Base-by-base conservation (phyloP, 2,113 vertebrate species). In the Toxostoma redivivum region DNA sequence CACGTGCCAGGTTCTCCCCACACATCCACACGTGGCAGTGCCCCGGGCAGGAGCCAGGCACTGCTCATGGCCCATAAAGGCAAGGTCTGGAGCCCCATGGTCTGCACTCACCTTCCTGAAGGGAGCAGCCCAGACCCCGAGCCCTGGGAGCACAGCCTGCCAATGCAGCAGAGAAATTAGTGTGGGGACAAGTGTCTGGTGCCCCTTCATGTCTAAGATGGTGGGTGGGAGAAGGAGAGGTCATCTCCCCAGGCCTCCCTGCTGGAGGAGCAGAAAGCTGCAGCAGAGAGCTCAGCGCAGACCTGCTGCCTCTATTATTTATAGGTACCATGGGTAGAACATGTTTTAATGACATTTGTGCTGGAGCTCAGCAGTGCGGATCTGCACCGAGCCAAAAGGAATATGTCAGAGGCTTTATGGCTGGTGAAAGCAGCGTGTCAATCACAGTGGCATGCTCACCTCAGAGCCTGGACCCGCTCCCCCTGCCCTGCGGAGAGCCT, bases 291-390 rank as follows among this genome's bases (percentile, higher is more conserved):
- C 81, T 70, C 14, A 35, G 65, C 7, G 30, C 94, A 92, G 88
- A 88, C 86, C 95, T 92, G 88, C 92, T 67, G 86, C 86, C 86
- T 95, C 91, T 80, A 89, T 95, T 96, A 95, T 96, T 95, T 96
- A 95, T 91, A 95, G 96, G 93, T 95, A 89, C 94, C 95, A 91
- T 24, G 69, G 93, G 91, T 57, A 85, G 93, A 95, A 87, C 95
- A 92, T 57, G 94, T 71, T 94, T 95, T 73, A 95, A 91, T 90
- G 93, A 95, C 95, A 85, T 93, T 93, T 94, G 85, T 94, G 90
- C 88, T n/a, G 88, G 82, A 86, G 93, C 93, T 88, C 90, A 78
- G 95, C 88, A 67, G 96, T 24, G 33, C 57, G 2, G 82, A 74
- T 72, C 88, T 9, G 64, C 58, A 13, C 17, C 1, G 27, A 96